Evolutionary conservation across 2,888 invertebrate species (phyloP).

Genomic region (Boloria euphrosyne): DNA sequence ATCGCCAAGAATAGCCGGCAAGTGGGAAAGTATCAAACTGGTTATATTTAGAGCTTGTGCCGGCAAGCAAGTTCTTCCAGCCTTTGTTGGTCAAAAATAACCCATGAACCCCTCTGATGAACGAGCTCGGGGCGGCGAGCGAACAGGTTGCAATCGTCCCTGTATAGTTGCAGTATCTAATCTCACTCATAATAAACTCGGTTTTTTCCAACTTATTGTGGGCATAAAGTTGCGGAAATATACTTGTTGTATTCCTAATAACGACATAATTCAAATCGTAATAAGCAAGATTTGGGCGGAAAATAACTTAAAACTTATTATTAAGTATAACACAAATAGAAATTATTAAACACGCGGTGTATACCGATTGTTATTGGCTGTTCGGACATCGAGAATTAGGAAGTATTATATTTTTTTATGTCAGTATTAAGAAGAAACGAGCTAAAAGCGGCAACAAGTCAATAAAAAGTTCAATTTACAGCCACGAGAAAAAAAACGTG

Average conservation of each 20-base stretch:
- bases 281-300: too few species aligned
- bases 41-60: constrained; percentile 60
- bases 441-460: constrained; percentile 4
- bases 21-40: constrained; percentile 65
- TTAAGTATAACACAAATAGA: too few species aligned
- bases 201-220: constrained; percentile 5
- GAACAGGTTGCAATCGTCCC: constrained; percentile 36
- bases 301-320: too few species aligned
- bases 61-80: constrained; percentile 55
- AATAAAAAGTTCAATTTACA: constrained; percentile 23
- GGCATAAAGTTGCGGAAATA: not conserved
- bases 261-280: too few species aligned
- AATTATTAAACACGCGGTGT: too few species aligned
- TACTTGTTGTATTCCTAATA: too few species aligned
- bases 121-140: constrained; percentile 26
- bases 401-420: not conserved
- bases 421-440: not conserved
- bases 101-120: constrained; percentile 50
- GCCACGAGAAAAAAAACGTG: constrained; percentile 42
- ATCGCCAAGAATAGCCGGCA: constrained; percentile 61
- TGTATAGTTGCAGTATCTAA: constrained; percentile 32
- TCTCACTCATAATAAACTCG: constrained; percentile 13
- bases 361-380: too few species aligned
- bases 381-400: too few species aligned
- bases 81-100: constrained; percentile 70